These are phyloP conservation scores for Lepeophtheirus nordmannii DNA, from an alignment of 2,888 invertebrate genomes.

Conservation along the genomic window DNA sequence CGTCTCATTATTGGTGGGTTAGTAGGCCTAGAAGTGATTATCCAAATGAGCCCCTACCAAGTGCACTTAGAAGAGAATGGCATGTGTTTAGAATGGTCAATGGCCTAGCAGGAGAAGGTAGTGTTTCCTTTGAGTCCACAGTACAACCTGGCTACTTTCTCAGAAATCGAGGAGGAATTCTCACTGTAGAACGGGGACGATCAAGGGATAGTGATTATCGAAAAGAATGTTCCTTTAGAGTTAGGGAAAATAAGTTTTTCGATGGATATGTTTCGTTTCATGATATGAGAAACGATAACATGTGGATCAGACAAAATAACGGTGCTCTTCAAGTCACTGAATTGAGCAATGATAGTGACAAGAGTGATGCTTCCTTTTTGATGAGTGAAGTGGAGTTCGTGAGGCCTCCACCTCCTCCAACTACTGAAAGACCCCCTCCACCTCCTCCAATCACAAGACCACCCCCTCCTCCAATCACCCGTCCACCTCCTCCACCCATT, in stretches of 20 bases:
- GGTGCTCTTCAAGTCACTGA: background rate
- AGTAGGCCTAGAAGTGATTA: background rate
- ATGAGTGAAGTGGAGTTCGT: constrained; percentile 13
- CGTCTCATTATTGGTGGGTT: constrained; percentile 14
- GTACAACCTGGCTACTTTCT: constrained; percentile 17
- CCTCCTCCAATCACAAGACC: background rate
- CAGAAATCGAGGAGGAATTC: background rate
- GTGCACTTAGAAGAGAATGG: background rate
- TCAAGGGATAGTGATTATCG: background rate
- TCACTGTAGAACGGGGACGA: constrained; percentile 8
- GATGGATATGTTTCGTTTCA: constrained; percentile 20
- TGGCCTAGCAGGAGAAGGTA: constrained; percentile 20
- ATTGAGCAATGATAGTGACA: constrained; percentile 13
- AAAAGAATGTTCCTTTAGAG: constrained; percentile 19
- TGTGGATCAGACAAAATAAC: constrained; percentile 23
- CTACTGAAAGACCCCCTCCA: background rate
- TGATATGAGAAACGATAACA: background rate
- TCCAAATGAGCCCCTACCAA: background rate
- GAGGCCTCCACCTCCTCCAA: background rate
- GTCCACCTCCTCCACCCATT: background rate
- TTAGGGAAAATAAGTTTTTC: constrained; percentile 11
- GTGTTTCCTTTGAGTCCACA: constrained; percentile 22
- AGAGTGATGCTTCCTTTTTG: constrained; percentile 23
- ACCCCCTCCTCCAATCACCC: constrained; percentile 7
- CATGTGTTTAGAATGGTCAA: constrained; percentile 11